Percentiles rank a stretch among this genome's conserved stretches.
These are phyloP conservation scores for Stegodyphus mimosarum DNA, from an alignment of 1,140 invertebrate genomes.

Conservation along the genomic window DNA sequence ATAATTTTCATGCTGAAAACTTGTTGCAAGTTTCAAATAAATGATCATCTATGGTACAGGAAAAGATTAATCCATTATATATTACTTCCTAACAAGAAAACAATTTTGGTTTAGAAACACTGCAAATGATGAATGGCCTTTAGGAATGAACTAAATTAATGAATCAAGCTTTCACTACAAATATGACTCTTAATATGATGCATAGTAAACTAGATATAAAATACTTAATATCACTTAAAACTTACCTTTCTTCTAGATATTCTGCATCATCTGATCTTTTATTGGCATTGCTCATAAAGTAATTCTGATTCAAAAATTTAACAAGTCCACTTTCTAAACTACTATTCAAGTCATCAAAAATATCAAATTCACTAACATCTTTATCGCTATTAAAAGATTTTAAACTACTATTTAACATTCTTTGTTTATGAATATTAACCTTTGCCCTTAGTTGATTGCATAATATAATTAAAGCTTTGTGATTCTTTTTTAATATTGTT, in stretches of 20 bases:
- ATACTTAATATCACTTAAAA: not conserved
- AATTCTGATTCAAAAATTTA: slow-evolving; percentile 40
- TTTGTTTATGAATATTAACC: slow-evolving; percentile 9
- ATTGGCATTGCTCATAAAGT: slow-evolving; percentile 13
- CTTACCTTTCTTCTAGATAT: slow-evolving; percentile 15
- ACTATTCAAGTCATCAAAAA: slow-evolving; percentile 35
- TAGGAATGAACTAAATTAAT: too few relatives aligned
- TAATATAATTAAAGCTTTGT: slow-evolving; percentile 28
- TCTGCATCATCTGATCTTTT: slow-evolving; percentile 33
- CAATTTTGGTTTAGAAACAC: too few relatives aligned
- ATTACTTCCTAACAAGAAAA: too few relatives aligned
- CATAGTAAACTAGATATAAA: not conserved
- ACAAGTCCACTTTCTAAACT: slow-evolving; percentile 38
- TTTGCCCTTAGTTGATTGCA: slow-evolving; percentile 26
- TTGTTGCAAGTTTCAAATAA: too few relatives aligned
- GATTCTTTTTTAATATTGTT: slow-evolving; percentile 49
- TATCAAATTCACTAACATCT: slow-evolving; percentile 13
- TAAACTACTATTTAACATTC: slow-evolving; percentile 15
- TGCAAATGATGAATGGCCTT: too few relatives aligned
- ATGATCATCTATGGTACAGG: too few relatives aligned
- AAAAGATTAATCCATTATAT: too few relatives aligned
- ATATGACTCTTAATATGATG: not conserved
- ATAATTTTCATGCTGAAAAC: too few relatives aligned
- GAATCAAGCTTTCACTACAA: too few relatives aligned
- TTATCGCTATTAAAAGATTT: slow-evolving; percentile 11